Conservation (phyloP, 2,797 vertebrate genomes). For the Gallinago nigripennis region DNA sequence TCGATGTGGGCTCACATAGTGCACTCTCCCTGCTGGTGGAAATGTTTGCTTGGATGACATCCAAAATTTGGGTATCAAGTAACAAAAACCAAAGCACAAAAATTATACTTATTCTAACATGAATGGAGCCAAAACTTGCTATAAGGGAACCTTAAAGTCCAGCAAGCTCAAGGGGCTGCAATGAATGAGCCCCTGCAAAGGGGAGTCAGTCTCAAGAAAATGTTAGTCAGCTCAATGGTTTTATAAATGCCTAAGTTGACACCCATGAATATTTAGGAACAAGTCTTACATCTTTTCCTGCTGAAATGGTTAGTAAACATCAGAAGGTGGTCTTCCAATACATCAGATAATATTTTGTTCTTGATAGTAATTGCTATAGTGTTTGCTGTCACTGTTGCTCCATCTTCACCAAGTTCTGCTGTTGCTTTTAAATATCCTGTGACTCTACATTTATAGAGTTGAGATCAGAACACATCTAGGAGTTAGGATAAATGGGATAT, state of each 20-base stretch:
- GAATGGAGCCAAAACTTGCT: background rate
- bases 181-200: background rate
- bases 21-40: background rate
- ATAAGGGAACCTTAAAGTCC: background rate
- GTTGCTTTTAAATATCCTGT: background rate
- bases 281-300: background rate
- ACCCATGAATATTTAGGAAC: background rate
- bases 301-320: background rate
- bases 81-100: fast-evolving
- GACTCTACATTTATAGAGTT: background rate
- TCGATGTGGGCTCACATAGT: fast-evolving
- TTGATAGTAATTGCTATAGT: background rate
- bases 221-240: background rate
- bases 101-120: background rate
- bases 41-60: background rate
- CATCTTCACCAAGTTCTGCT: background rate
- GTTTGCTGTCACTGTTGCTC: background rate
- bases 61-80: background rate
- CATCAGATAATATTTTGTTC: background rate
- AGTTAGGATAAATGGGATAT: background rate
- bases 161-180: background rate
- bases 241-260: background rate
- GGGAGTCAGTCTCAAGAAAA: background rate
- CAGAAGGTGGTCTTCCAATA: background rate
- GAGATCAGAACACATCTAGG: background rate